phyloP scores from a whole-genome alignment of 2,113 vertebrate species.

The Paedocypris sp. region DNA sequence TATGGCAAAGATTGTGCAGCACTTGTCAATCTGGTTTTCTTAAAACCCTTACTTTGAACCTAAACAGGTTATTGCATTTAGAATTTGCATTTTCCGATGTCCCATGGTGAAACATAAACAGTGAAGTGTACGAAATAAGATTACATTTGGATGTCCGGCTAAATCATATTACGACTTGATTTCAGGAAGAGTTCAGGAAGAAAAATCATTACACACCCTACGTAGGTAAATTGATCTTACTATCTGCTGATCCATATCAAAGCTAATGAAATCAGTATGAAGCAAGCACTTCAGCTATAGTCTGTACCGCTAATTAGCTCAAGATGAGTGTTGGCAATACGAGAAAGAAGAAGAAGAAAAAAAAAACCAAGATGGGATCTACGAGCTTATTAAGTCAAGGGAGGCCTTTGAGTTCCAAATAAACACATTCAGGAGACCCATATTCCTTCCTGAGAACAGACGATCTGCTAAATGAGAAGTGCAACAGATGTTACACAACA shows the following conservation, averaged over 20 bases:
- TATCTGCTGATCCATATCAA: background rate
- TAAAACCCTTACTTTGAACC: too few species aligned
- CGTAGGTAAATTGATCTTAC: conserved; percentile 1
- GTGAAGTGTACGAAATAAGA: too few species aligned
- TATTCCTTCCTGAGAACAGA: background rate
- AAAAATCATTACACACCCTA: background rate
- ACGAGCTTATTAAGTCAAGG: conserved; percentile 5
- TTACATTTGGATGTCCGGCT: too few species aligned
- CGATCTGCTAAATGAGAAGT: background rate
- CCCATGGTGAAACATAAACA: too few species aligned
- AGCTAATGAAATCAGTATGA: background rate
- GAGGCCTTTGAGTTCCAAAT: background rate
- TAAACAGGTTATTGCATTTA: too few species aligned
- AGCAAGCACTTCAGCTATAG: background rate
- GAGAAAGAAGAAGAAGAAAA: too few species aligned
- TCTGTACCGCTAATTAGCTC: conserved; percentile 1
- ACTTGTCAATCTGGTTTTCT: too few species aligned
- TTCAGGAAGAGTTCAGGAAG: background rate
- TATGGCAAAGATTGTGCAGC: too few species aligned
- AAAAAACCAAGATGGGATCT: background rate
- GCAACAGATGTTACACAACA: conserved; percentile 12
- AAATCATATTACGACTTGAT: background rate
- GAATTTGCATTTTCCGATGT: too few species aligned
- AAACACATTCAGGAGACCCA: background rate
- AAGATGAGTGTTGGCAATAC: background rate